Percentiles rank a stretch among this genome's conserved stretches.
Evolutionary conservation across 2,113 vertebrate species (phyloP).

Genomic region (Gobio gobio): DNA sequence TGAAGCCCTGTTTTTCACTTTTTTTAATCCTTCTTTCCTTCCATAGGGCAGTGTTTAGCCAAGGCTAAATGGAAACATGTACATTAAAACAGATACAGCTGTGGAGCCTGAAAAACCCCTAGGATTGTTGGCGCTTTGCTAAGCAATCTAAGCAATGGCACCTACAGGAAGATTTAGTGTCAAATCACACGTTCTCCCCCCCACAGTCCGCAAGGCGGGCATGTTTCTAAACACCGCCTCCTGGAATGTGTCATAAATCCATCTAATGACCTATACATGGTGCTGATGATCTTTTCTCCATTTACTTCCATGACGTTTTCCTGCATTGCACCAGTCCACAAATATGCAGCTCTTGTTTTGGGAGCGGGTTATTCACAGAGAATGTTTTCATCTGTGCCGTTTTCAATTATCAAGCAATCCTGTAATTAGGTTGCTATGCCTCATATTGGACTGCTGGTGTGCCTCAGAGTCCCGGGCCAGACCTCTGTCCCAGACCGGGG

Average conservation of each 20-base stretch:
- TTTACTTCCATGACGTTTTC: slow-evolving; percentile 30
- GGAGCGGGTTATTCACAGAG: slow-evolving; percentile 20
- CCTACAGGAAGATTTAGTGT: slow-evolving; percentile 46
- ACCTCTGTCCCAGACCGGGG: slow-evolving; percentile 10
- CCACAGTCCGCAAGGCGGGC: neutral
- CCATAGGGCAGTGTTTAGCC: slow-evolving; percentile 79
- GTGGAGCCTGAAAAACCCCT: slow-evolving; percentile 10
- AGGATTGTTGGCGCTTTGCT: slow-evolving; percentile 17
- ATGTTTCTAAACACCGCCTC: slow-evolving; percentile 32
- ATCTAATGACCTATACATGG: slow-evolving; percentile 36
- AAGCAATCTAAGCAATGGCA: slow-evolving; percentile 10
- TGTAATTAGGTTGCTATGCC: slow-evolving; percentile 17
- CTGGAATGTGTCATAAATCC: slow-evolving; percentile 36
- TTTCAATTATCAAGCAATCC: slow-evolving; percentile 36
- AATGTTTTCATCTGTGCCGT: slow-evolving; percentile 27
- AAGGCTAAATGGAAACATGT: slow-evolving; percentile 82
- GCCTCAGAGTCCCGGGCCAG: slow-evolving; percentile 15
- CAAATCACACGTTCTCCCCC: neutral
- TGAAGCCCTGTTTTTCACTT: slow-evolving; percentile 69
- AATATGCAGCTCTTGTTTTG: slow-evolving; percentile 26
- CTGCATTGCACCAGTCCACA: slow-evolving; percentile 29
- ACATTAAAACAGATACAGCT: slow-evolving; percentile 69
- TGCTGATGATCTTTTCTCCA: slow-evolving; percentile 18
- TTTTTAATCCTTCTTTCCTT: slow-evolving; percentile 61
- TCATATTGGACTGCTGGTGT: neutral